Base-by-base conservation (phyloP, 2,113 vertebrate species). In the Glaucidium brasilianum region DNA sequence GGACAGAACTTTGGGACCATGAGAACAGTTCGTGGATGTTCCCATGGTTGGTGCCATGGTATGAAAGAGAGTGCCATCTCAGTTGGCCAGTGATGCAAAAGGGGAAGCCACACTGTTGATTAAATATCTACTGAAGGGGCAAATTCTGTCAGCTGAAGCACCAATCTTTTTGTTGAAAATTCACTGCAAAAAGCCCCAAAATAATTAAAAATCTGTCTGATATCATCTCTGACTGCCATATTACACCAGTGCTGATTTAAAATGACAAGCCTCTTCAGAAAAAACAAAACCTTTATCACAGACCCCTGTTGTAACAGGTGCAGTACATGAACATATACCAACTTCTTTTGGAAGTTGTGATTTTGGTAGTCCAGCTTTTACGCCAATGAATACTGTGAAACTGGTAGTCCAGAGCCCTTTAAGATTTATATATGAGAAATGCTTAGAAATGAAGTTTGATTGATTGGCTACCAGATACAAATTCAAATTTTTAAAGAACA, bases 401-500 rank as follows among this genome's bases (percentile, higher is more conserved):
- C 60, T 90, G 82, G 85, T 96, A 85, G 83, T 97, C 47, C 75
- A 94, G 43, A 96, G 82, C 78, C 39, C 73, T 95, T 97, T 92
- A 72, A 63, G 4, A 58, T 67, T 96, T 95, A 52, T 86, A 39
- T 74, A 27, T 47, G 58, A 96, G 95, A 97, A 92, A 67, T 58
- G 10, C 74, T 88, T 93, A 49, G 68, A 95, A 97, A 94, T 88
- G 12, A 58, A 52, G 22, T 59, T 83, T 96, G 77, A 93, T 91
- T 92, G 81, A 91, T 94, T 37, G 1, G 2, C 69, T 93, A 85
- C 72, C 52, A 94, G 90, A 94, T 82, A 92, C 55, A 95, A 95
- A 97, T 90, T 76, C 67, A 88, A 90, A 77, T 88, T 96, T 80
- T 94, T 96, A 55, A 92, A 96, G 94, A 95, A 96, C 81, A 96